These are phyloP conservation scores for Idaea dimidiata DNA, from an alignment of 2,888 invertebrate species.

Conservation along the genomic window DNA sequence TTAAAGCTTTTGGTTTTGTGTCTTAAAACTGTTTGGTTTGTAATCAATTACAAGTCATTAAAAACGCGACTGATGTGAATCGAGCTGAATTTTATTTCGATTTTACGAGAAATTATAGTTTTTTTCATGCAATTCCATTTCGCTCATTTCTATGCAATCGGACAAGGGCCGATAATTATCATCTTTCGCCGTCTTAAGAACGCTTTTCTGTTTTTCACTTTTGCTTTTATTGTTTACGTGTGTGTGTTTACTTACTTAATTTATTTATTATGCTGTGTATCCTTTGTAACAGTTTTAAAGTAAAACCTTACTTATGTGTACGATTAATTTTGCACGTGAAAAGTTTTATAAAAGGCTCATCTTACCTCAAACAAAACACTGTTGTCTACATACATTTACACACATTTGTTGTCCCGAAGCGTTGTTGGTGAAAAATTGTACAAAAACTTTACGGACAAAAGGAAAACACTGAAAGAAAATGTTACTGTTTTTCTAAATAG, in stretches of 20 bases:
- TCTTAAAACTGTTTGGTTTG: neutral
- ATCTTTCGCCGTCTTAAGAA: too few relatives aligned
- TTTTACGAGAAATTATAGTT: too few relatives aligned
- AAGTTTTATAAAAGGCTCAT: constrained; percentile 5
- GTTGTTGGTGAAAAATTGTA: constrained; percentile 88
- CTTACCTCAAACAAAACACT: constrained; percentile 89
- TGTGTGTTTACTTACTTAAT: too few relatives aligned
- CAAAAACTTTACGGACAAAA: constrained; percentile 94
- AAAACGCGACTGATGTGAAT: too few relatives aligned
- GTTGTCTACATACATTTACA: constrained; percentile 89
- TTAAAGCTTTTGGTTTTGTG: neutral
- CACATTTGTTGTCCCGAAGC: constrained; percentile 84
- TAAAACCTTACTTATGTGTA: too few relatives aligned
- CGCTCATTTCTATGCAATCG: too few relatives aligned
- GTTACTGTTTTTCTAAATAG: neutral
- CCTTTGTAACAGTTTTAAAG: too few relatives aligned
- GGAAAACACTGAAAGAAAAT: constrained; percentile 85
- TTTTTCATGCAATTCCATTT: too few relatives aligned
- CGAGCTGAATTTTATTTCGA: too few relatives aligned
- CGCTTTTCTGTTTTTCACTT: neutral
- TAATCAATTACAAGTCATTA: neutral
- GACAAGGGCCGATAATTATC: too few relatives aligned
- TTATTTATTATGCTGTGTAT: too few relatives aligned
- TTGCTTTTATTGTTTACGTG: neutral
- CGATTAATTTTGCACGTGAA: too few relatives aligned